A percentile compares a stretch with the other conserved stretches of the same genome.
phyloP scores from a whole-genome alignment of 2,797 vertebrate genomes.

The Acrossocheilus fasciatus region DNA sequence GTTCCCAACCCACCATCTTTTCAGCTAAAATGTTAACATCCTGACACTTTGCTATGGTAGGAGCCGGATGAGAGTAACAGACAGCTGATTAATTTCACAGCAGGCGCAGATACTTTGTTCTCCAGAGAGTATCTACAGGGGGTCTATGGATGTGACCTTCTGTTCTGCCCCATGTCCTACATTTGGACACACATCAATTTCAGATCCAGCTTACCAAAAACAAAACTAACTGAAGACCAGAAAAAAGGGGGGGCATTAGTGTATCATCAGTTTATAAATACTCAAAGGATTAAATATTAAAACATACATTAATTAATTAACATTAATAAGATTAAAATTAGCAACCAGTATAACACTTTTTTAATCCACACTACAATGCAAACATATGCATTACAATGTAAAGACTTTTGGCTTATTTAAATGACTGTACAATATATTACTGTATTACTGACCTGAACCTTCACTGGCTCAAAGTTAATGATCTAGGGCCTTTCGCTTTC shows the following conservation, averaged over 20 bases:
- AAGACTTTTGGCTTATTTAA: neutral
- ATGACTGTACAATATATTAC: neutral
- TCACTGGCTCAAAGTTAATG: neutral
- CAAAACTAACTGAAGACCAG: neutral
- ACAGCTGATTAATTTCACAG: conserved; percentile 35
- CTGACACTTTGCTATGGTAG: conserved; percentile 2
- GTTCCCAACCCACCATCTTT: neutral
- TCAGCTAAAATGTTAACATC: conserved; percentile 28
- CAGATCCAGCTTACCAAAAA: neutral
- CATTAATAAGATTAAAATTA: neutral
- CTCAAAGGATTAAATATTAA: neutral
- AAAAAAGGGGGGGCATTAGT: neutral
- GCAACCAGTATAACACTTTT: neutral
- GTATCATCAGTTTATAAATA: neutral
- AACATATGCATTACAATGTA: neutral
- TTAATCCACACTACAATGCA: neutral
- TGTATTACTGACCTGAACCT: neutral
- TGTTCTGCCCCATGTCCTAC: conserved; percentile 2
- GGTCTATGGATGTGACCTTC: conserved; percentile 15
- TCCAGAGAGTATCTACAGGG: conserved; percentile 2
- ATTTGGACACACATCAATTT: conserved; percentile 12
- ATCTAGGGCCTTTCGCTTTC: conserved; percentile 19
- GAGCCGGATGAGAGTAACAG: conserved; percentile 18
- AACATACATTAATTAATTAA: neutral
- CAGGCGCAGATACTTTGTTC: conserved; percentile 10